These are phyloP conservation scores for Labia minor DNA, from an alignment of 2,888 invertebrate species.

Conservation along the genomic window DNA sequence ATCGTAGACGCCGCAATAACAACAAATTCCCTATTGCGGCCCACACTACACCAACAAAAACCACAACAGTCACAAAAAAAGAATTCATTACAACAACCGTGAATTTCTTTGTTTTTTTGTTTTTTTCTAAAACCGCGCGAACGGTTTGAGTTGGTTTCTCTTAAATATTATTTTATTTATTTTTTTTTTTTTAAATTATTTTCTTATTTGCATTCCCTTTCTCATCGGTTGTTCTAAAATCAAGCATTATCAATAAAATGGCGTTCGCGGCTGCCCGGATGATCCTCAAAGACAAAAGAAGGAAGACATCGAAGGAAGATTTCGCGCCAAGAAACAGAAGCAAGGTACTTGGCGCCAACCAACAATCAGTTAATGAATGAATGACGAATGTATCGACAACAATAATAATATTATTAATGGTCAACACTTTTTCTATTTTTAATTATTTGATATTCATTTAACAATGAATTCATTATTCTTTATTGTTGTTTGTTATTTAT, in stretches of 20 bases:
- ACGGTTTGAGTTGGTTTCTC: no score
- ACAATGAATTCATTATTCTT: no score
- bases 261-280: conserved; percentile 75
- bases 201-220: background rate
- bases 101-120: conserved; percentile 6
- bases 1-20: background rate
- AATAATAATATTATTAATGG: conserved; percentile 7
- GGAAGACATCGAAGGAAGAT: conserved; percentile 72
- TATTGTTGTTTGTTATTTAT: no score
- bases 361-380: no score
- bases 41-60: background rate
- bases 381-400: background rate
- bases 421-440: no score
- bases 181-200: background rate
- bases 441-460: no score
- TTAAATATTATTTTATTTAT: no score
- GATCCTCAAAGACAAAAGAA: conserved; percentile 70
- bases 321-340: conserved; percentile 63
- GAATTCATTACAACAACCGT: background rate
- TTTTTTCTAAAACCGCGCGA: background rate
- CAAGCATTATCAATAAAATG: conserved; percentile 38
- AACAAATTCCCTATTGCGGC: background rate
- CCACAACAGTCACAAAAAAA: background rate
- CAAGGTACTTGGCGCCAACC: conserved; percentile 66
- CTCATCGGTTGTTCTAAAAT: background rate